A percentile compares a stretch with the other conserved stretches of the same genome.
Conservation (phyloP, 2,888 invertebrate genomes). For the Lathronympha strigana region DNA sequence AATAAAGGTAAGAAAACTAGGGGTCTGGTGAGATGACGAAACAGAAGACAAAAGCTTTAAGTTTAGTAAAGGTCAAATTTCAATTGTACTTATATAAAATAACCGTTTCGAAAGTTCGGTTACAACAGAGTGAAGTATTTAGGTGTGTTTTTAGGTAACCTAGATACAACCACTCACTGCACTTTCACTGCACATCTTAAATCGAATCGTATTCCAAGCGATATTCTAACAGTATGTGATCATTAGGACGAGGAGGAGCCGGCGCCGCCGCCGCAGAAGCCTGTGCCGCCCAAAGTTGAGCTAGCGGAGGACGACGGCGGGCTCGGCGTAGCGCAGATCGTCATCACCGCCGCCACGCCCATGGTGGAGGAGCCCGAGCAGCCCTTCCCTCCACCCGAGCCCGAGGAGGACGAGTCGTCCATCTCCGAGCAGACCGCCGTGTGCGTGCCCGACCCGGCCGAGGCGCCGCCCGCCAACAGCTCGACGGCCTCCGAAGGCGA, state of each 20-base stretch:
- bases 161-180: constrained; percentile 23
- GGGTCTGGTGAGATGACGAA: neutral
- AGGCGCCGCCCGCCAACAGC: constrained; percentile 84
- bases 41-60: neutral
- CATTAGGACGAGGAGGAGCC: constrained; percentile 53
- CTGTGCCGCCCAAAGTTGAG: constrained; percentile 67
- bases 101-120: neutral
- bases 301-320: constrained; percentile 85
- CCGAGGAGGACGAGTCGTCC: constrained; percentile 77
- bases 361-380: constrained; percentile 94
- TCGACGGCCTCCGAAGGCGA: constrained; percentile 88
- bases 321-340: constrained; percentile 94
- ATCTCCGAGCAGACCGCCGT: constrained; percentile 79
- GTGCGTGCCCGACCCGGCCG: constrained; percentile 76
- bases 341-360: constrained; percentile 97
- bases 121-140: neutral
- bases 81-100: too few species aligned
- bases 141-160: neutral
- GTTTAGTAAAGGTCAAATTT: too few species aligned
- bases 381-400: constrained; percentile 87
- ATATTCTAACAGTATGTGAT: constrained; percentile 37
- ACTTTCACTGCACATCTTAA: constrained; percentile 32
- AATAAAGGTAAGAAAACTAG: too few species aligned
- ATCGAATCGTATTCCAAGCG: neutral
- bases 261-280: constrained; percentile 53